Base-by-base conservation (phyloP, 2,113 vertebrate genomes). In the Galbula dea region DNA sequence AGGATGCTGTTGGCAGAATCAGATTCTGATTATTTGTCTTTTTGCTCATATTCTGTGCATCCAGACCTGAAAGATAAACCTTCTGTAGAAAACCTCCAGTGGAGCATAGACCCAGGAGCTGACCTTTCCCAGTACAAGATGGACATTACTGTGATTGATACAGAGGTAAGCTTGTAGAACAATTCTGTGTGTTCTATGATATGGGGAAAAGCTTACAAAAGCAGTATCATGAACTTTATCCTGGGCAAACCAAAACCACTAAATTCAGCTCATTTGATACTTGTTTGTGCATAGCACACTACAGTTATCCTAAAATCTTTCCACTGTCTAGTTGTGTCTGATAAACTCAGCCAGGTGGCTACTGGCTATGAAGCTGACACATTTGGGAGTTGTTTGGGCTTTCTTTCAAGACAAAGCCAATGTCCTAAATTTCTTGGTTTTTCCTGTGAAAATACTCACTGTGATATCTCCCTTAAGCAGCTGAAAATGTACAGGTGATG, bases 61-160 rank as follows among this genome's bases (percentile, higher is more conserved):
- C 37, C 65, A 95, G 71, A 95, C 78, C 29, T 83, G 62, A 90
- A 97, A 97, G 97, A 97, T 65, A 86, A 92, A 59, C 15, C 84
- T 43, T 65, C 96, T 45, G 94, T 97, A 88, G 98, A 98, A 98
- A 98, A 98, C 67, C 95, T 98, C 48, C 98, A 97, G 75, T 99
- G 99, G 99, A 99, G 98, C 97, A 32, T 99, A 61, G 99, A 99
- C 93, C 99, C 99, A 11, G 99, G 97, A 48, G 97, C 98, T 79
- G 97, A 98, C 49, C 96, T 99, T 92, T 98, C 98, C 55, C 97
- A 98, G 62, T 99, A 98, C 76, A 97, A 98, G 92, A 98, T 97
- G 94, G 98, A 98, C 45, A 37, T 97, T 85, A 97, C 97, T 72
- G 73, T 98, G 82, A 95, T 97, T 95, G 97, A 98, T 75, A 93